Evolutionary conservation across 1,140 invertebrate genomes (phyloP).

Genomic region (Brachionus asplanchnoidis): DNA sequence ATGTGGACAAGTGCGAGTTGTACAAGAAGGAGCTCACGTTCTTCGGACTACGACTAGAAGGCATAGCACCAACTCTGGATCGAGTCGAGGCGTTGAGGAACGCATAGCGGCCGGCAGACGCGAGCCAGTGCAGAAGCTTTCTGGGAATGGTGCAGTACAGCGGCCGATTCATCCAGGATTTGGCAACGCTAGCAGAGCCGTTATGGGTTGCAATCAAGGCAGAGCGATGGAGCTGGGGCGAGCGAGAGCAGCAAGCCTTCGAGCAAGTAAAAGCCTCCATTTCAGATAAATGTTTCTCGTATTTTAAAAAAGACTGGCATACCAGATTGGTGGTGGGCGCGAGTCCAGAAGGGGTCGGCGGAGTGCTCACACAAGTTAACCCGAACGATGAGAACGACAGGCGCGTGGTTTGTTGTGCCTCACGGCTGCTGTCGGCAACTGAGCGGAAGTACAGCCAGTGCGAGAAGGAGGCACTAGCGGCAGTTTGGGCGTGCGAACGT

Average conservation of each 20-base stretch:
- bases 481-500: background rate
- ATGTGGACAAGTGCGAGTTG: too few species aligned
- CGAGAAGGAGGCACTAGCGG: conserved; percentile 48
- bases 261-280: background rate
- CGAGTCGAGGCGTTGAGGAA: too few species aligned
- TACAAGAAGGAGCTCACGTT: conserved; percentile 47
- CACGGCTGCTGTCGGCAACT: conserved; percentile 17
- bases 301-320: too few species aligned
- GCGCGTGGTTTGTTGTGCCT: too few species aligned
- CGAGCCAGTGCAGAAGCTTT: too few species aligned
- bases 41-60: conserved; percentile 49
- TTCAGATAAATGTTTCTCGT: background rate
- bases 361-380: conserved; percentile 54
- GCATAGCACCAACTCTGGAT: conserved; percentile 42
- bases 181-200: background rate
- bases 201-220: conserved; percentile 47
- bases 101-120: too few species aligned
- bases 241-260: conserved; percentile 40
- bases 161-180: too few species aligned
- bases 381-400: conserved; percentile 42
- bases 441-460: conserved; percentile 48
- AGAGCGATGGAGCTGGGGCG: conserved; percentile 44
- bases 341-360: conserved; percentile 53
- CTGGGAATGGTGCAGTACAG: too few species aligned
- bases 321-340: too few species aligned